Evolutionary conservation across 2,797 vertebrate genomes (phyloP), one percentile per base, ranked within the genome.

Genomic region (Schizothorax lantsangensis): DNA sequence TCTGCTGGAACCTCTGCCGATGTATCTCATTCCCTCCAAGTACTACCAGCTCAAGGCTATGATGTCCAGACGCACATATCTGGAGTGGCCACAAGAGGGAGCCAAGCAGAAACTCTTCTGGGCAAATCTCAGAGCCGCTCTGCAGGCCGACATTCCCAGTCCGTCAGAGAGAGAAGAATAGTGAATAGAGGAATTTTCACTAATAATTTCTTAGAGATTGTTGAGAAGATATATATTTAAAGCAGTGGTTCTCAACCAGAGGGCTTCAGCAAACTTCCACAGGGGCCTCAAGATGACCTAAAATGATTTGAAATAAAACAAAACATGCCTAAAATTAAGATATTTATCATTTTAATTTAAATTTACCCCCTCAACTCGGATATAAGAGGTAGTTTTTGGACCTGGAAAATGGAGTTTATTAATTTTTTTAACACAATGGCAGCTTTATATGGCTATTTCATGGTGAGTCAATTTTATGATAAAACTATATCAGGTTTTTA

Each of bases 1-100:
- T 84, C 89, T 99, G 30, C 94, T 99, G 45, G 96, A 98, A 66
- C 95, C 97, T 0, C 95, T 99, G 75, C 95, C 96, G 38, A 87
- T 93, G 0, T 95, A 96, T 84, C 59, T 94, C 72, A 97, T 98
- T 88, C 97, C 97, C 26, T 92, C 93, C 26, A 96, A 96, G 89
- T 98, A 97, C 88, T 93, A 96, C 92, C 97, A 97, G 84, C 94
- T 98, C 40, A 96, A 95, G 90, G 92, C 95, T 89, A 96, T 98
- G 88, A 97, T 97, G 97, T 86, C 88, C 1, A 95, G 93, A 9
- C 89, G 96, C 86, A 98, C 97, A 5, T 98, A 97, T 84, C 88
- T 97, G 89, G 97, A 98, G 90, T 98, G 97, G 97, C 97, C 97
- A 0, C 94, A 94, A 75, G 97, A 97, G 84, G 96, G 88, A 85